A percentile compares a stretch with the other conserved stretches of the same genome.
Evolutionary conservation across 37 sponge, comb jelly and placozoan genomes (phyloP).

Genomic region (Cladorhizidae sp.): DNA sequence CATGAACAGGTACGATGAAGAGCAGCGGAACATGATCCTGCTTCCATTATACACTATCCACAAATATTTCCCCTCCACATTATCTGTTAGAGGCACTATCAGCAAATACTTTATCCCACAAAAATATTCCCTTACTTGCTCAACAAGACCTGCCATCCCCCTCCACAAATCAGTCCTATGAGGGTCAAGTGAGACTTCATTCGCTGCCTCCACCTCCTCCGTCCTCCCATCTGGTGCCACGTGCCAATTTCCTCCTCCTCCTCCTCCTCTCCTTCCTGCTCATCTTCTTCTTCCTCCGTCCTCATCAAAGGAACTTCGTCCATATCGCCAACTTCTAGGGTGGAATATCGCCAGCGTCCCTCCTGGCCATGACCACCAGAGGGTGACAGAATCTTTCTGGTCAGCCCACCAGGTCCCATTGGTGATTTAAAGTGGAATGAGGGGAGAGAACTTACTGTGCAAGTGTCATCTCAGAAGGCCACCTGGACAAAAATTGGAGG

Average conservation of each 20-base stretch:
- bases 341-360: constrained; percentile 4
- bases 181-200: constrained; percentile 37
- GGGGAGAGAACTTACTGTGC: constrained; percentile 1
- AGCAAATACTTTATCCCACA: too few species aligned
- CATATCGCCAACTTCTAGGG: constrained; percentile 6
- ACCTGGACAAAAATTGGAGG: too few species aligned
- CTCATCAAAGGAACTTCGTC: constrained; percentile 44
- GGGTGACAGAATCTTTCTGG: background rate
- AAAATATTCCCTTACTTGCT: constrained; percentile 29
- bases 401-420: background rate
- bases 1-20: too few species aligned
- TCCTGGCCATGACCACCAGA: background rate
- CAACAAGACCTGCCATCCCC: constrained; percentile 39
- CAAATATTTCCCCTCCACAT: too few species aligned
- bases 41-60: too few species aligned
- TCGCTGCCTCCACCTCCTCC: constrained; percentile 44
- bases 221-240: constrained; percentile 6
- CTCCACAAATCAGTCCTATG: constrained; percentile 31
- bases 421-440: background rate
- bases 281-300: background rate
- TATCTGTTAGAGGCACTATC: too few species aligned
- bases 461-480: background rate
- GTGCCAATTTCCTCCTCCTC: constrained; percentile 1
- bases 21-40: too few species aligned
- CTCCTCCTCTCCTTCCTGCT: constrained; percentile 12